Percentiles rank a stretch among this genome's conserved stretches.
phyloP scores from a whole-genome alignment of 1,140 invertebrate genomes.

The Plodia interpunctella region DNA sequence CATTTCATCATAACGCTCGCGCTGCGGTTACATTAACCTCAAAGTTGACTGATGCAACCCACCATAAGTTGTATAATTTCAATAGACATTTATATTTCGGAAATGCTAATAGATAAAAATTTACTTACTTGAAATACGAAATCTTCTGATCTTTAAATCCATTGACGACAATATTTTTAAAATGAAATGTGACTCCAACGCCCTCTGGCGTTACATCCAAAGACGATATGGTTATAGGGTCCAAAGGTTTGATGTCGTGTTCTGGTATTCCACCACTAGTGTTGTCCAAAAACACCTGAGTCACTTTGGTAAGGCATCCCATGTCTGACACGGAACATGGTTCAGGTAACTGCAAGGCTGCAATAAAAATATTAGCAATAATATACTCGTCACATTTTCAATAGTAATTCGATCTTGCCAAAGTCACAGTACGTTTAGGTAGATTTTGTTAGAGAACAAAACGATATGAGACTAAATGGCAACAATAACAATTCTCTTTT shows the following conservation, averaged over 20 bases:
- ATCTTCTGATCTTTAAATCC: conserved; percentile 52
- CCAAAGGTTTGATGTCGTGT: conserved; percentile 47
- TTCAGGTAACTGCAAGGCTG: neutral
- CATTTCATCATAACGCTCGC: no score
- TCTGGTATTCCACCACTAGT: conserved; percentile 44
- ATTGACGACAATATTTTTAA: conserved; percentile 43
- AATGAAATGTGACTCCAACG: conserved; percentile 28
- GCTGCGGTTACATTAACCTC: no score
- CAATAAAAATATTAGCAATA: neutral
- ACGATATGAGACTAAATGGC: no score
- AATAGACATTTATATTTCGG: no score
- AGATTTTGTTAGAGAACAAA: no score
- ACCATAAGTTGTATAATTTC: no score
- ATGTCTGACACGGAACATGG: neutral
- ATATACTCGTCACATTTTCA: no score
- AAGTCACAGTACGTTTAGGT: no score
- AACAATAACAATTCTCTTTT: no score
- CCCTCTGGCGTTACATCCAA: conserved; percentile 27
- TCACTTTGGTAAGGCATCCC: conserved; percentile 19
- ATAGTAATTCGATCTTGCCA: no score
- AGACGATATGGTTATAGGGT: conserved; percentile 41
- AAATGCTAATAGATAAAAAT: neutral
- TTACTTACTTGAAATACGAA: conserved; percentile 49
- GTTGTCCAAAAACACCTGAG: conserved; percentile 48
- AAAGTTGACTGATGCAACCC: no score